Conservation (phyloP, 35 echinoderm and acorn worm species). For the Lytechinus pictus region DNA sequence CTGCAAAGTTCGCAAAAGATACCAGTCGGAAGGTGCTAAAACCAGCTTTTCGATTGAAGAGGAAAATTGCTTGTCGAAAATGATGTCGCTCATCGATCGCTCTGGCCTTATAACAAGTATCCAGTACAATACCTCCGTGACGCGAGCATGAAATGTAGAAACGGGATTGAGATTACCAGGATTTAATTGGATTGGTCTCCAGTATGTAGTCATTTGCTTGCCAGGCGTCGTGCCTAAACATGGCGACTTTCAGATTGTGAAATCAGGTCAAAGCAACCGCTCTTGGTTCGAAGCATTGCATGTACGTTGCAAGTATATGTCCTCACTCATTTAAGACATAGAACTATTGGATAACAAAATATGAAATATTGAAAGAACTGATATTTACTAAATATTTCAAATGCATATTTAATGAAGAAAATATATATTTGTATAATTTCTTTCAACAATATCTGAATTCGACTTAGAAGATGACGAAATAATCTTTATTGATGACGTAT, state of each 20-base stretch:
- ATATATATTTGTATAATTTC: too few species aligned
- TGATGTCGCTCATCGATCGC: not conserved
- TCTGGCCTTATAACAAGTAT: not conserved
- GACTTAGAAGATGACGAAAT: too few species aligned
- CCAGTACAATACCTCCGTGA: not conserved
- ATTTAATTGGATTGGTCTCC: not conserved
- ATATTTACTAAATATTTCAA: too few species aligned
- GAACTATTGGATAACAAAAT: too few species aligned
- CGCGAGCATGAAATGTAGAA: not conserved
- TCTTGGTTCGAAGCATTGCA: too few species aligned
- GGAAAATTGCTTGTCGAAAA: not conserved
- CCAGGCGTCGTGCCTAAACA: not conserved
- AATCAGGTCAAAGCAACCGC: not conserved
- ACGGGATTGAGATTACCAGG: not conserved
- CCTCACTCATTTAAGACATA: too few species aligned
- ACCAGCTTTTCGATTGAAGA: not conserved
- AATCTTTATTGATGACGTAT: too few species aligned
- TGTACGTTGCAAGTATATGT: too few species aligned
- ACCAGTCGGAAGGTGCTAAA: not conserved
- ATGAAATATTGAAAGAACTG: too few species aligned
- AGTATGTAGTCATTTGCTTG: not conserved
- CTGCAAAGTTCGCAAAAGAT: too few species aligned
- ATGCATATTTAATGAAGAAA: too few species aligned
- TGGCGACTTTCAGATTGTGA: not conserved
- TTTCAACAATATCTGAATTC: too few species aligned